Conservation (phyloP, 2,113 vertebrate species). For the Eurystomus gularis region DNA sequence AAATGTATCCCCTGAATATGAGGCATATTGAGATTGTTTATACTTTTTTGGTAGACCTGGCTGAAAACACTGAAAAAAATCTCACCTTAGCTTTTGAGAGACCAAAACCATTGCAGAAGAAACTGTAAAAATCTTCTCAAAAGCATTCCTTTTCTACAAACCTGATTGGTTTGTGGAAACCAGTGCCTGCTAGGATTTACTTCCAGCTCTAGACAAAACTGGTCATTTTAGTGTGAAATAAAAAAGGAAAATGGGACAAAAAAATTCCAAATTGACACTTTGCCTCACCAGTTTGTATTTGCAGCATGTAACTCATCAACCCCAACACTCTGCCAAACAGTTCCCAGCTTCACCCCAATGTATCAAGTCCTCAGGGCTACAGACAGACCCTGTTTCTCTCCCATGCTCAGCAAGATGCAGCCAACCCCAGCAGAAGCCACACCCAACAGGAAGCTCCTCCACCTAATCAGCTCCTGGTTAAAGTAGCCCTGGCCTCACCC, state of each 20-base stretch:
- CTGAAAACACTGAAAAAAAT: not conserved
- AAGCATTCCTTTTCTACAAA: not conserved
- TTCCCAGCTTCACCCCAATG: not conserved
- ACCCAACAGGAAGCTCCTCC: too few species aligned
- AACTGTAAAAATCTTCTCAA: not conserved
- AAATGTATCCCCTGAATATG: not conserved
- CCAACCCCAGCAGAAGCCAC: too few species aligned
- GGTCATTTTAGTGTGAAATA: not conserved
- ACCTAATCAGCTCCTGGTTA: too few species aligned
- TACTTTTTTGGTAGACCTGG: not conserved
- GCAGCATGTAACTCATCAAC: not conserved
- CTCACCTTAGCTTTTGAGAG: not conserved
- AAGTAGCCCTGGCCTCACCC: too few species aligned
- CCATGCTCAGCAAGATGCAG: too few species aligned
- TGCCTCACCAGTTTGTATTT: not conserved
- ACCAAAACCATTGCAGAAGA: not conserved
- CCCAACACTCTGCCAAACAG: not conserved
- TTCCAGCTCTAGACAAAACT: not conserved
- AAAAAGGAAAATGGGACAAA: not conserved
- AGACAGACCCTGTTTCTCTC: not conserved
- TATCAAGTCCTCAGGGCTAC: not conserved
- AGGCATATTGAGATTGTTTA: not conserved
- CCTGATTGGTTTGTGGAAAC: not conserved
- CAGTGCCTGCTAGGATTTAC: not conserved
- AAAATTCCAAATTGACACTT: not conserved